Evolutionary conservation across 2,888 invertebrate species (phyloP).

Genomic region (Lepidochitona cinerea): DNA sequence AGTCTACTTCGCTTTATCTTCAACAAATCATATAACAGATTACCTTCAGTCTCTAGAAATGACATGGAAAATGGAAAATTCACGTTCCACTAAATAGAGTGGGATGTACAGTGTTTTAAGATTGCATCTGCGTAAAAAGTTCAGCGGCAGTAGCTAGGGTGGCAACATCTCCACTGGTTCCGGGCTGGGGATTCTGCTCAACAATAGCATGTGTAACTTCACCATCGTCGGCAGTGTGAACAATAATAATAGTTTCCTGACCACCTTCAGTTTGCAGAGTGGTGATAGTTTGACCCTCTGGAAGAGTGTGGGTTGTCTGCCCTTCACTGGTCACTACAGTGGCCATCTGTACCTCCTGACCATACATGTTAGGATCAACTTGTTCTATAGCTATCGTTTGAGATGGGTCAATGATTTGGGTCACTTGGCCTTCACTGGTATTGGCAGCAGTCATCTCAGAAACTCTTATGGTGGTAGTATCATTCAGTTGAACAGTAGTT

Average conservation of each 20-base stretch:
- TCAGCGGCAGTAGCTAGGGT: constrained; percentile 19
- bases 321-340: neutral
- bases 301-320: neutral
- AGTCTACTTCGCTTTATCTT: no score
- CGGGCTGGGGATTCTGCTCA: constrained; percentile 53
- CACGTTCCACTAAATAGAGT: no score
- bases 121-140: constrained; percentile 19
- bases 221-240: constrained; percentile 58
- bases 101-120: no score
- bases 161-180: constrained; percentile 7
- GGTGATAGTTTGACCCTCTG: constrained; percentile 51
- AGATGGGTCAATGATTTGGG: neutral
- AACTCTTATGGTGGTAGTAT: neutral
- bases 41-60: no score
- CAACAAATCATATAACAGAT: no score
- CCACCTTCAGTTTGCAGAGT: constrained; percentile 58
- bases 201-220: constrained; percentile 65
- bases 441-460: constrained; percentile 31
- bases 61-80: no score
- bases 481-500: neutral
- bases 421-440: no score
- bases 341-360: neutral
- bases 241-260: constrained; percentile 64
- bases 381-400: neutral
- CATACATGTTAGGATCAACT: neutral